Percentiles rank a stretch among this genome's conserved stretches.
These are phyloP conservation scores for Paramormyrops kingsleyae DNA, from an alignment of 2,113 vertebrate species.

Conservation along the genomic window DNA sequence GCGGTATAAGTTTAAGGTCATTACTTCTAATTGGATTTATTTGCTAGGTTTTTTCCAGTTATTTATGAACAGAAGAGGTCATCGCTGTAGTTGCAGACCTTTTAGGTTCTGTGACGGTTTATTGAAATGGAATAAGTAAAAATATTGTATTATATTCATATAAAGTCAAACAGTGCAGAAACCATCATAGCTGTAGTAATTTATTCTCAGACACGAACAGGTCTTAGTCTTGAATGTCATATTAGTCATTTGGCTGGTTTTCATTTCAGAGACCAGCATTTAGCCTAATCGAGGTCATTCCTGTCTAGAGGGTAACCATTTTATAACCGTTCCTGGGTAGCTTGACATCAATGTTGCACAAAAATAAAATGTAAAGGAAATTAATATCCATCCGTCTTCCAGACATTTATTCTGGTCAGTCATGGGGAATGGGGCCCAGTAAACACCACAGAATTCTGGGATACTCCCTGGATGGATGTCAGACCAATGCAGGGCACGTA, in stretches of 20 bases:
- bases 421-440: not conserved
- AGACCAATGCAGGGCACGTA: not conserved
- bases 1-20: not conserved
- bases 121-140: not conserved
- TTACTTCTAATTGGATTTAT: not conserved
- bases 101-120: not conserved
- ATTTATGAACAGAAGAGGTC: not conserved
- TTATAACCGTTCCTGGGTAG: not conserved
- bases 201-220: not conserved
- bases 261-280: not conserved
- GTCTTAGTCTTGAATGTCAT: not conserved
- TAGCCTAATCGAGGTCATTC: not conserved
- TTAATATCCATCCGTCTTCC: constrained; percentile 1
- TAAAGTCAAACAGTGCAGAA: not conserved
- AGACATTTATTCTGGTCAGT: not conserved
- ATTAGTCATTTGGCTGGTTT: not conserved
- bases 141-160: not conserved
- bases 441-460: not conserved
- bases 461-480: not conserved
- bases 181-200: not conserved
- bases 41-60: not conserved
- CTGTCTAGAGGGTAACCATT: not conserved
- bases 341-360: not conserved
- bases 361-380: constrained; percentile 1
- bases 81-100: too few species aligned